Evolutionary conservation across 2,797 vertebrate species (phyloP), one percentile per base, ranked within the genome.

Genomic region (Scyliorhinus canicula): DNA sequence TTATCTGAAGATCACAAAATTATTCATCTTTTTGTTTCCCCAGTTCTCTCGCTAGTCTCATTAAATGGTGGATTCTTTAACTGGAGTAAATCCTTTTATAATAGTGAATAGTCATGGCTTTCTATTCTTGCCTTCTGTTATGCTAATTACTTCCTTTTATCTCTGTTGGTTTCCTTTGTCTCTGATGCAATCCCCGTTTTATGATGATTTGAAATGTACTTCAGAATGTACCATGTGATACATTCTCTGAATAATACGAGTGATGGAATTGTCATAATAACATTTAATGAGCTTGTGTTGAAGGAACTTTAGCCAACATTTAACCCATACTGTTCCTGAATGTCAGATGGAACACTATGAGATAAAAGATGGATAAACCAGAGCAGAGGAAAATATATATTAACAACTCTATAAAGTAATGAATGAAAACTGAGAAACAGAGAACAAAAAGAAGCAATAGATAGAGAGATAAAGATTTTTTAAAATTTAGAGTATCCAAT

Each of bases 81-180:
- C 60, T 91, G 60, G 60, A 91, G n/a, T 91, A 91, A 91, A 91
- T 91, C 60, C 60, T 91, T 91, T 65, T 24, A 91, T 91, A 91
- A 65, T 44, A 91, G 21, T n/a, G 60, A 91, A 91, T 40, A 90
- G 86, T 65, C n/a, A 91, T 91, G 40, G 57, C n/a, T 26, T 65
- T 91, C 88, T 91, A 91, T 91, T 91, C 55, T 63, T 65, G n/a
- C 88, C 60, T 40, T 65, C n/a, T 91, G 57, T 91, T 91, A 91
- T 91, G 88, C 57, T 65, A 91, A 91, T 91, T 47, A 82, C 79
- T 47, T 65, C 28, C 60, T 26, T 57, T 44, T 91, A 65, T 91
- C 60, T 91, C 88, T 65, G 57, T 91, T 65, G 57, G n/a, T 91
- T 91, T 65, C n/a, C 40, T 91, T 91, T 65, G 60, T 91, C 88